A percentile compares a stretch with the other conserved stretches of the same genome.
Evolutionary conservation across 2,888 invertebrate species (phyloP).

Genomic region (Tyria jacobaeae): DNA sequence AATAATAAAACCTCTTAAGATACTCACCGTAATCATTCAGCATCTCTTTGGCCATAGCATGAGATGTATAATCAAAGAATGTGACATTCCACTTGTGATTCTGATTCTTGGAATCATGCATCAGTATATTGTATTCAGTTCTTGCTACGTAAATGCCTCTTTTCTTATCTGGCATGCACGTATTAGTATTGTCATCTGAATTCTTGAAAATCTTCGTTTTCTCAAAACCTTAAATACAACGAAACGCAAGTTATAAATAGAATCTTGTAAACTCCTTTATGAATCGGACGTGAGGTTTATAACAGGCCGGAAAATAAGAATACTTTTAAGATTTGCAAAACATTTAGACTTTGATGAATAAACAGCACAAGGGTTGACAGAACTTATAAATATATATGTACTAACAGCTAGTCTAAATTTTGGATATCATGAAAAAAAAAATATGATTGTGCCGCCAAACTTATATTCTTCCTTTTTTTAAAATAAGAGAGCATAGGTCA

Average conservation of each 20-base stretch:
- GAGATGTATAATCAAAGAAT: constrained; percentile 97
- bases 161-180: constrained; percentile 90
- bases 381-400: no score
- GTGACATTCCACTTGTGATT: constrained; percentile 97
- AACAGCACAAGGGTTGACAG: no score
- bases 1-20: no score
- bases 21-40: constrained; percentile 92
- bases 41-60: constrained; percentile 92
- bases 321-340: not conserved
- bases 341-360: not conserved
- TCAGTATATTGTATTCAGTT: constrained; percentile 97
- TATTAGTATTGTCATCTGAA: constrained; percentile 87
- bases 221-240: constrained; percentile 72
- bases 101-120: constrained; percentile 93
- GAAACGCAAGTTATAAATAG: constrained; percentile 9
- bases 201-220: constrained; percentile 78
- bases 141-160: constrained; percentile 93
- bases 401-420: no score
- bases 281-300: not conserved
- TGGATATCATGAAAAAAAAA: no score
- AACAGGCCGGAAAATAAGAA: not conserved
- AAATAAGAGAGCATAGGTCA: no score
- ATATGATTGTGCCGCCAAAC: no score
- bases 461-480: no score
- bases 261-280: not conserved